Base-by-base conservation (phyloP, 2,113 vertebrate species). In the Puffinus mauretanicus region DNA sequence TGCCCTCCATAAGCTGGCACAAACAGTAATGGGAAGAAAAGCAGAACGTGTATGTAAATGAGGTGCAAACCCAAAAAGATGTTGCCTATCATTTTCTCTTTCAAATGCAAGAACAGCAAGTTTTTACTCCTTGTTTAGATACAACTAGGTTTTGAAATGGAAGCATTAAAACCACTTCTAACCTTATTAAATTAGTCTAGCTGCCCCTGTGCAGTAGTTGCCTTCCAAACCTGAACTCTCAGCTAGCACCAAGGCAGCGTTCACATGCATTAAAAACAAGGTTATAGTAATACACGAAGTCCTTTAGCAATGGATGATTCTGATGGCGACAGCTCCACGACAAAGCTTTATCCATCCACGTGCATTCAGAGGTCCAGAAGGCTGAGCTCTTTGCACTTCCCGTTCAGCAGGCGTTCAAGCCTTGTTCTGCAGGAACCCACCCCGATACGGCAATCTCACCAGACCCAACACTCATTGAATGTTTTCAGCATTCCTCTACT, bases 401-500 rank as follows among this genome's bases (percentile, higher is more conserved):
- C 10, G 2, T 70, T 88, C 60, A 91, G 46, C 26, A 42, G 30
- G 3, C 10, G 6, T 40, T 77, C 20, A 17, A 86, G 38, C 11
- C 51, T 44, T 54, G 6, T 29, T 61, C 58, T 67, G 54, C 44
- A 78, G 60, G 36, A 92, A 13, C 30, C 47, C 42, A 64, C 49
- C 55, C 34, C 3, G 10, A 42, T 3, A 40, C 10, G 1, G 1
- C 44, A 30, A 22, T 3, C 30, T 40, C 16, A 2, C 25, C 34
- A 67, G 65, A 42, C 32, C 18, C 82, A 72, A 82, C 24, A 36
- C 1, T 1, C 44, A 44, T 2, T 5, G 26, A 60, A 47, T 25
- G 13, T 69, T 83, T 88, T 73, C 80, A 88, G 51, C 64, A 54
- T 51, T 91, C 42, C 80, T 58, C 3, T 19, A 58, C n/a, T 29